Percentiles rank a stretch among this genome's conserved stretches.
Conservation (phyloP, 1,140 invertebrate species). For the Penaeus vannamei region DNA sequence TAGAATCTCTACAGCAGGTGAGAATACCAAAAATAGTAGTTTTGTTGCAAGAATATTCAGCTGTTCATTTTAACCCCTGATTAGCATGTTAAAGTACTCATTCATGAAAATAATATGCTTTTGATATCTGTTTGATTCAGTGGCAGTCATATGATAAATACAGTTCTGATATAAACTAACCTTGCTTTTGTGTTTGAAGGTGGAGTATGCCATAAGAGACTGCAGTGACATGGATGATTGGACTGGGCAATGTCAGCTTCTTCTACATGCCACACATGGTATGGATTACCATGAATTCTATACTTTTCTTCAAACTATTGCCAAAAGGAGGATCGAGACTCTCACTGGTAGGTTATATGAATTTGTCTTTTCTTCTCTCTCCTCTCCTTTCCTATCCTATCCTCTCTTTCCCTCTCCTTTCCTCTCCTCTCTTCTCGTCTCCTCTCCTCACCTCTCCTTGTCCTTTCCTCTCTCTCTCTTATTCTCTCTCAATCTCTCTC, state of each 20-base stretch:
- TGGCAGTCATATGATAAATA: background rate
- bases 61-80: too few species aligned
- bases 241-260: conserved; percentile 82
- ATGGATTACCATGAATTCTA: conserved; percentile 85
- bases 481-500: background rate
- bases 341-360: conserved; percentile 66
- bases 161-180: background rate
- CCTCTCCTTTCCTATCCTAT: too few species aligned
- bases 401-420: background rate
- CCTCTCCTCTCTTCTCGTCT: background rate
- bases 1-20: conserved; percentile 79
- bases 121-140: too few species aligned
- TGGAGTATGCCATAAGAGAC: conserved; percentile 73
- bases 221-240: conserved; percentile 82
- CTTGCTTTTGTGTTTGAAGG: conserved; percentile 41
- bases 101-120: too few species aligned
- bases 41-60: too few species aligned
- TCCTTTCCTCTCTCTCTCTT: too few species aligned
- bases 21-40: conserved; percentile 69
- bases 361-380: background rate
- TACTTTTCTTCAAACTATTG: conserved; percentile 79
- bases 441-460: background rate
- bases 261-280: conserved; percentile 86
- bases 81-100: too few species aligned
- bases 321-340: conserved; percentile 69